Conservation (phyloP, 2,888 invertebrate genomes). For the Hydropsyche betteni region DNA sequence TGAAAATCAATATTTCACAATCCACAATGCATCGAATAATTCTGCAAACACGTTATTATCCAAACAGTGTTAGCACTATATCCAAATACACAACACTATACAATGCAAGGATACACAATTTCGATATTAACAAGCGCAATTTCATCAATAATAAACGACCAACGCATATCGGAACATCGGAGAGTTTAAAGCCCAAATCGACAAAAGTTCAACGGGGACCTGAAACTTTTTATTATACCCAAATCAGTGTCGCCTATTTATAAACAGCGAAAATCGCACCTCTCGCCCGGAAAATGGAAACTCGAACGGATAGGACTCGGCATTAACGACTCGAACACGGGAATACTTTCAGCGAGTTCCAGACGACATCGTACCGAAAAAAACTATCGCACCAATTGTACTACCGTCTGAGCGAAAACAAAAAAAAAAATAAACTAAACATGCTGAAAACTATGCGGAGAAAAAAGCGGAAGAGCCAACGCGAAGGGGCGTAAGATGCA, state of each 20-base stretch:
- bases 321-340: conserved; percentile 46
- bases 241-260: too few species aligned
- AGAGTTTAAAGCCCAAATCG: background rate
- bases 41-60: background rate
- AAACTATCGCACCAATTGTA: conserved; percentile 4
- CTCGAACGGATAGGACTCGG: conserved; percentile 37
- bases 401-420: too few species aligned
- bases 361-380: background rate
- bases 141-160: background rate
- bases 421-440: background rate
- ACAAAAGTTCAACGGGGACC: background rate
- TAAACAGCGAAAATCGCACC: too few species aligned
- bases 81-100: too few species aligned
- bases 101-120: background rate
- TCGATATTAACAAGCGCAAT: background rate
- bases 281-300: background rate
- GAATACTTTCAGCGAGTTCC: conserved; percentile 44
- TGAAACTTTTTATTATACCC: too few species aligned
- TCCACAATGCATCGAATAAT: conserved; percentile 1
- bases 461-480: conserved; percentile 34
- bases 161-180: background rate
- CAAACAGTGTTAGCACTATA: background rate
- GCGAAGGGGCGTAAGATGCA: conserved; percentile 3
- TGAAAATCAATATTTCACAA: background rate
- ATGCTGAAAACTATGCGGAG: conserved; percentile 35